Percentiles rank a stretch among this genome's conserved stretches.
Conservation (phyloP, 2,113 vertebrate species). For the Illadopsis cleaveri region DNA sequence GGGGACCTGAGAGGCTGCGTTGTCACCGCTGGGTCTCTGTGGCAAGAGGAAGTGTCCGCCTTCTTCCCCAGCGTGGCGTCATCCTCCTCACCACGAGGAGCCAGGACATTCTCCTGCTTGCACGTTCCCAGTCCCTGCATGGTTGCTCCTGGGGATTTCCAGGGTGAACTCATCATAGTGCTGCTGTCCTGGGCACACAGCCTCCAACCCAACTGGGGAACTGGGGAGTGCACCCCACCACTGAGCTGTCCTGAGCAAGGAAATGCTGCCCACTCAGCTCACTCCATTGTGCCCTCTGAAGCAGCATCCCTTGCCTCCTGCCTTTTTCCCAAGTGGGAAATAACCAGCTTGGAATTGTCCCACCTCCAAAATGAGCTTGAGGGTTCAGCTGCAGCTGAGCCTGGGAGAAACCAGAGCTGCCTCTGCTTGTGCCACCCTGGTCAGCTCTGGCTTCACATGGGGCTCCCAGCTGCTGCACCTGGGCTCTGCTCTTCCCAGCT, state of each 20-base stretch:
- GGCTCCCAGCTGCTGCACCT: not conserved
- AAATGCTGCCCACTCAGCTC: not conserved
- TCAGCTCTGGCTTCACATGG: not conserved
- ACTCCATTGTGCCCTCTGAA: not conserved
- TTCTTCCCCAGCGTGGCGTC: not conserved
- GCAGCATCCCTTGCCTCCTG: not conserved
- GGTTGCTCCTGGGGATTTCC: not conserved
- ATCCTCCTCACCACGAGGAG: not conserved
- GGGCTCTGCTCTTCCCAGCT: not conserved
- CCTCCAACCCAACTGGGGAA: not conserved
- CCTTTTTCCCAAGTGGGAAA: not conserved
- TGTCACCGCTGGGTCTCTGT: not conserved
- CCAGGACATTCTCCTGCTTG: not conserved
- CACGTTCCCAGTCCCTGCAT: accelerated
- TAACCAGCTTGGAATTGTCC: not conserved
- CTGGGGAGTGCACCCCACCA: accelerated
- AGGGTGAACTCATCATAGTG: not conserved
- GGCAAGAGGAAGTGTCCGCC: slow-evolving; percentile 23
- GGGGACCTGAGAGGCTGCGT: not conserved
- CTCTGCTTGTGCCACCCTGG: not conserved
- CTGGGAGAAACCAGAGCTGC: not conserved
- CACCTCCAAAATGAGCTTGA: not conserved
- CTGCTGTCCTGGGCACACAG: not conserved
- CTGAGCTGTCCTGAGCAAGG: not conserved
- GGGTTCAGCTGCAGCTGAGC: not conserved